Evolutionary conservation across 2,113 vertebrate genomes (phyloP).

Genomic region (Menura novaehollandiae): DNA sequence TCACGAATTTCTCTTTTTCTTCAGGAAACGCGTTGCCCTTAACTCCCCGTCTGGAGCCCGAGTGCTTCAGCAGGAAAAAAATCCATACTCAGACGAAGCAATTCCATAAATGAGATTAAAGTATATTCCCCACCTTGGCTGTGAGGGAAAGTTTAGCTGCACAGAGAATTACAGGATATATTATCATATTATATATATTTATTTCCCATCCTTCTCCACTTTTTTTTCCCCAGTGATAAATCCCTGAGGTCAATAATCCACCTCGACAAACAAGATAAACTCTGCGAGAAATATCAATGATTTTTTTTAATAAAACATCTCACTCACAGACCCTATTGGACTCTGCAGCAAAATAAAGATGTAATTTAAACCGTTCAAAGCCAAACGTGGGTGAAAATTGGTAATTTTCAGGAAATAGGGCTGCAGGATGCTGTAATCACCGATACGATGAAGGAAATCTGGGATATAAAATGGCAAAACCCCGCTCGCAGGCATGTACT

Average conservation of each 20-base stretch:
- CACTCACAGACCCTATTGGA: neutral
- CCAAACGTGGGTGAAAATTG: neutral
- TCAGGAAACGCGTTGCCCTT: neutral
- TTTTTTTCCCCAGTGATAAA: neutral
- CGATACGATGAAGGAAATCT: neutral
- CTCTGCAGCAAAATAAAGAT: neutral
- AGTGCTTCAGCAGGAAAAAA: neutral
- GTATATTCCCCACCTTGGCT: too few relatives aligned
- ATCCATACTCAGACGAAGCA: neutral
- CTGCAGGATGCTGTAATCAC: neutral
- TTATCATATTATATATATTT: neutral
- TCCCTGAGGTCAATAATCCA: neutral
- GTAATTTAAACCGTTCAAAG: neutral
- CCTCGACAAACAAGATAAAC: neutral
- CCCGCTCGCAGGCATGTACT: accelerated
- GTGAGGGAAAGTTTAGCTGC: neutral
- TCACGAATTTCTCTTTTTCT: neutral
- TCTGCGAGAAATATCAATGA: neutral
- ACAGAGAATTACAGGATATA: neutral
- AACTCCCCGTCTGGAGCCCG: too few relatives aligned
- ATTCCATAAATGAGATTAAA: neutral
- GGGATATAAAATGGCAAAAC: neutral
- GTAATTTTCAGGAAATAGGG: neutral
- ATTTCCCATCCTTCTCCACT: neutral
- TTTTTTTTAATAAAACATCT: neutral